These are phyloP conservation scores for Ambastaia sidthimunki DNA, from an alignment of 2,797 vertebrate genomes.

Conservation along the genomic window DNA sequence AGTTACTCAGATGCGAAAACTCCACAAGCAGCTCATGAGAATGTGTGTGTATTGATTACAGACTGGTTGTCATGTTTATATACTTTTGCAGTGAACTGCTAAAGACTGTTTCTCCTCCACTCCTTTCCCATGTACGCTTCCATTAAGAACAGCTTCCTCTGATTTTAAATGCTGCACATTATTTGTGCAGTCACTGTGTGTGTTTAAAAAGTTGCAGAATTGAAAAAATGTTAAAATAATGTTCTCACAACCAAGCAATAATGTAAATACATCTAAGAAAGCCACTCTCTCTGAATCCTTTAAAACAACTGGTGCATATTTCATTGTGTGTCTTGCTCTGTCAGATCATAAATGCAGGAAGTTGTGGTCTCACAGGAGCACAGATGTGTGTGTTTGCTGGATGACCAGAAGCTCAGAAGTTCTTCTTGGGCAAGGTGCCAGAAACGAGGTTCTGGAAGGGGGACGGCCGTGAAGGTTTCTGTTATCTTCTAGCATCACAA, in stretches of 20 bases:
- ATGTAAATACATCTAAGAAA: not conserved
- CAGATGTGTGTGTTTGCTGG: slow-evolving; percentile 50
- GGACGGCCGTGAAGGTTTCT: not conserved
- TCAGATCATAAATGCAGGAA: slow-evolving; percentile 49
- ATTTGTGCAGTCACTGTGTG: not conserved
- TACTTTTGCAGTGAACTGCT: not conserved
- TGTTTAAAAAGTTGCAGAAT: not conserved
- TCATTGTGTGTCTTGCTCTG: slow-evolving; percentile 1
- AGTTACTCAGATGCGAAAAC: not conserved
- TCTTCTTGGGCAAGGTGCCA: slow-evolving; percentile 17
- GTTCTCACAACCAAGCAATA: too few relatives aligned
- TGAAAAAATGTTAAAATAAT: too few relatives aligned
- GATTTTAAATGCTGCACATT: not conserved
- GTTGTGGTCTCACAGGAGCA: slow-evolving; percentile 37
- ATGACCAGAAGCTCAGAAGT: slow-evolving; percentile 42
- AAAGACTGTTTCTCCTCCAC: not conserved
- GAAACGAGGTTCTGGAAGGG: slow-evolving; percentile 17
- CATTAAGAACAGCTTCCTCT: not conserved
- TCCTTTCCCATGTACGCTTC: slow-evolving; percentile 4
- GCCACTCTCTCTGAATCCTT: not conserved
- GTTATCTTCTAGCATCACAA: slow-evolving; percentile 5
- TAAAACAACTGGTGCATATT: too few relatives aligned
- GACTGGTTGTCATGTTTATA: slow-evolving; percentile 17
- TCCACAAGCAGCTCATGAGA: not conserved
- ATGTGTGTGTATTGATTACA: not conserved